Base-by-base conservation (phyloP, 1,140 invertebrate species). In the Drosophila pruinosa region DNA sequence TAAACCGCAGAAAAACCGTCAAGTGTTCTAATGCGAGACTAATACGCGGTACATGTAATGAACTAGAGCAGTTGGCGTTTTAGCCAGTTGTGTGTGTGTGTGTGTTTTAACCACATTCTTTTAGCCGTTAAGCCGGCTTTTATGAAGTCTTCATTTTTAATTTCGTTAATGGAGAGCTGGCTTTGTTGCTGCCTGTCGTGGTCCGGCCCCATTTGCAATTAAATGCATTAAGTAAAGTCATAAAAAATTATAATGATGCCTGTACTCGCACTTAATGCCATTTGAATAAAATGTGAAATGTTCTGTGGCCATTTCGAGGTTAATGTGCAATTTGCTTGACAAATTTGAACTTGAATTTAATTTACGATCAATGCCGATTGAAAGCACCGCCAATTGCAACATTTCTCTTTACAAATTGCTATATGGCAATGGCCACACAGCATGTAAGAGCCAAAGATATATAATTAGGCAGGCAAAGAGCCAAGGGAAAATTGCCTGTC, bases 131-230 rank as follows among this genome's bases (percentile, higher is more conserved):
- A 52, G 54, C 47, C 15, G 36, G 45, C 59, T 45, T 62, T 58
- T 56, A 43, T 65, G 31, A 36, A 36, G 43, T 73, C 67, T 71
- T 63, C 70, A 48, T 80, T 81, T 86, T 77, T 81, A 86, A 86
- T 88, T 82, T 82, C 39, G 71, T 82, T 86, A 89, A 86, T 86
- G 81, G 81, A 81, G 31, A 34, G 12, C 31, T 65, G 50, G 7
- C 22, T 17, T 24, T 48, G 39, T 61, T 34, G 39, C 39, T 36
- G 45, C 28, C 50, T 56, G 15, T 58, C 28, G 41, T 59, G 24
- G 43, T 47, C 26, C 12, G 10, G 26, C 21, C 38, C 56, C 45
- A 72, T 57, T 59, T 57, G 73, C 65, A 75, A 85, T 85, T 72
- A 86, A 88, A 82, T 77, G 82, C 68, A 82, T 88, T 70, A 64